Conservation (phyloP, 2,888 invertebrate species). For the Euphydryas editha region DNA sequence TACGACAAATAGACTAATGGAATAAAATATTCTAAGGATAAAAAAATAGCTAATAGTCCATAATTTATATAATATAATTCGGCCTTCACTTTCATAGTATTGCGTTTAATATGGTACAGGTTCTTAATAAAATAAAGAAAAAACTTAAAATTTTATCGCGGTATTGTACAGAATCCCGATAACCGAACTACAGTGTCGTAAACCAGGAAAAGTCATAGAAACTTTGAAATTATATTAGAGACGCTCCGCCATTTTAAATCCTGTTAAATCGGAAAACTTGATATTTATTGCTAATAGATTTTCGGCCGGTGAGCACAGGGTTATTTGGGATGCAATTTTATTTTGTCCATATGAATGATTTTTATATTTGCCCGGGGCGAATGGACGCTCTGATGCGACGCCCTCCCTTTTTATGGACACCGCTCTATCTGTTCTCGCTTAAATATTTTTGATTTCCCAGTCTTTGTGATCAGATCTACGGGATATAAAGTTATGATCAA, state of each 20-base stretch:
- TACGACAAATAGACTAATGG: too few species aligned
- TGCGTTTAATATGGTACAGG: not conserved
- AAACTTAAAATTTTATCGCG: not conserved
- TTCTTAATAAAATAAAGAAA: conserved; percentile 12
- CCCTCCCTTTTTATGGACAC: conserved; percentile 68
- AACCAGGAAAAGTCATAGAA: conserved; percentile 71
- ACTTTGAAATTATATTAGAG: conserved; percentile 66
- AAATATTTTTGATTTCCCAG: conserved; percentile 48
- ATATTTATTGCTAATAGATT: conserved; percentile 84
- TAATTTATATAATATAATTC: too few species aligned
- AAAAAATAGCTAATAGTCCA: too few species aligned
- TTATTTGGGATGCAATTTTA: conserved; percentile 83
- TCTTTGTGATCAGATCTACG: conserved; percentile 2
- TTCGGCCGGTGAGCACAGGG: conserved; percentile 78
- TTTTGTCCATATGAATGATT: conserved; percentile 83
- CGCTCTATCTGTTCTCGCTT: conserved; percentile 63
- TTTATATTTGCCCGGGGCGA: conserved; percentile 76
- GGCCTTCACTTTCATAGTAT: too few species aligned
- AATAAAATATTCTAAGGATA: too few species aligned
- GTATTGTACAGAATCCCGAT: conserved; percentile 38
- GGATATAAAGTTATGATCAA: not conserved
- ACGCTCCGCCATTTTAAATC: conserved; percentile 72
- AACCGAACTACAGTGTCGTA: conserved; percentile 70
- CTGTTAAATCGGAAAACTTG: conserved; percentile 82
- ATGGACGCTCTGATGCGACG: conserved; percentile 58